Evolutionary conservation across 2,797 vertebrate species (phyloP), one percentile per base, ranked within the genome.

Genomic region (Channallabes apus): DNA sequence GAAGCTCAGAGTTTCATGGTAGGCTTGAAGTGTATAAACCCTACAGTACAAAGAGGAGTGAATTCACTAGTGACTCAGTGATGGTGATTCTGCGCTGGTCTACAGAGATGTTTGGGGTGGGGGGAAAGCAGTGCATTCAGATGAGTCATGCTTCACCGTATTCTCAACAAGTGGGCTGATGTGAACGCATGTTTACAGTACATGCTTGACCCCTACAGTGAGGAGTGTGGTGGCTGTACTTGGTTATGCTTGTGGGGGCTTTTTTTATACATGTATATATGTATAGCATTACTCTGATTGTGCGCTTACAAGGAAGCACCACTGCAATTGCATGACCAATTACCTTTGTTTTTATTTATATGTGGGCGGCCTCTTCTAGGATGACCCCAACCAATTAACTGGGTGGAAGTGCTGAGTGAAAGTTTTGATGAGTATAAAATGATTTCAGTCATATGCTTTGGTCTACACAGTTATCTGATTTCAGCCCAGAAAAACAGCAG

Each of bases 121-220:
- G 12, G 46, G 11, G 4, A 4, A 4, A 29, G 15, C 12, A n/a
- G 58, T 77, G 9, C 35, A 35, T 12, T 77, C 11, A 58, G 20
- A 27, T 79, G 35, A 79, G 6, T 79, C 77, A 79, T 79, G 20
- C 32, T 79, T 41, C 32, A 41, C 12, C 77, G 41, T 79, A 8
- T 27, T 79, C 14, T 41, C 58, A 62, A 62, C 77, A 79, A 62
- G 59, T 62, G 35, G 77, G 59, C 6, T 46, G 9, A 46, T 11
- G 46, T 46, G 77, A 79, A 59, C 2, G 7, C 59, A 79, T 62
- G 58, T 79, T 62, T 62, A 62, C 77, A 18, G 58, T 41, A 17
- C 32, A 27, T 79, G 59, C 77, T 79, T 62, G 58, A 62, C 77
- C 58, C 32, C 11, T 41, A 9, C 22, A 35, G 27, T 35, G 51